phyloP scores from a whole-genome alignment of 2,888 invertebrate genomes.

The Antheraea assamensis region DNA sequence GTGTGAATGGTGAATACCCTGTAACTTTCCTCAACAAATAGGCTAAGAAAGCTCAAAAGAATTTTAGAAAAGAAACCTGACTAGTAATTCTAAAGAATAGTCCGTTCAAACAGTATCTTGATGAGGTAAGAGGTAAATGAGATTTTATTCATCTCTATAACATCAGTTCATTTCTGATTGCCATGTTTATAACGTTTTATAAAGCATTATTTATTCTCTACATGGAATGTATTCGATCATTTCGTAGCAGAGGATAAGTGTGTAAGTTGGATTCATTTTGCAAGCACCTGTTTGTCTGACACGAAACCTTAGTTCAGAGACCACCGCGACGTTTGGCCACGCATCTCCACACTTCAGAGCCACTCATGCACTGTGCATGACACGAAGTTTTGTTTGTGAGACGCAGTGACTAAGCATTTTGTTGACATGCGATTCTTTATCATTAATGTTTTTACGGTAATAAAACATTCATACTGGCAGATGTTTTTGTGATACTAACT shows the following conservation, averaged over 20 bases:
- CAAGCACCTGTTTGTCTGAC: neutral
- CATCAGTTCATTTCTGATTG: too few species aligned
- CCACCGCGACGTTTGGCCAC: constrained; percentile 48
- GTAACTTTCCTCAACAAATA: too few species aligned
- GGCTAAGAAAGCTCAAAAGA: too few species aligned
- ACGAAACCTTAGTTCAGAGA: constrained; percentile 27
- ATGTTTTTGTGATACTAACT: neutral
- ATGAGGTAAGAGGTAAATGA: too few species aligned
- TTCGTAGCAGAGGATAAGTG: constrained; percentile 30
- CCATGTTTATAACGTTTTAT: too few species aligned
- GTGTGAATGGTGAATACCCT: too few species aligned
- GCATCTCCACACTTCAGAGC: constrained; percentile 39
- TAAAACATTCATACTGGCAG: neutral
- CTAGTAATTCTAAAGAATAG: too few species aligned
- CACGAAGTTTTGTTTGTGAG: constrained; percentile 29
- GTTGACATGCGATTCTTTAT: neutral
- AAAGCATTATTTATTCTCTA: too few species aligned
- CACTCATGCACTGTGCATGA: constrained; percentile 31
- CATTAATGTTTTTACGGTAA: neutral
- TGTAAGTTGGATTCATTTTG: constrained; percentile 1
- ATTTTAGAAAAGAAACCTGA: too few species aligned
- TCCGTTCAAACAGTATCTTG: too few species aligned
- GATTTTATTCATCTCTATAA: too few species aligned
- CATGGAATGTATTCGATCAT: neutral
- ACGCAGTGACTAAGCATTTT: constrained; percentile 28